These are phyloP conservation scores for Myotis daubentonii DNA, from an alignment of 2,797 vertebrate genomes.

Conservation along the genomic window DNA sequence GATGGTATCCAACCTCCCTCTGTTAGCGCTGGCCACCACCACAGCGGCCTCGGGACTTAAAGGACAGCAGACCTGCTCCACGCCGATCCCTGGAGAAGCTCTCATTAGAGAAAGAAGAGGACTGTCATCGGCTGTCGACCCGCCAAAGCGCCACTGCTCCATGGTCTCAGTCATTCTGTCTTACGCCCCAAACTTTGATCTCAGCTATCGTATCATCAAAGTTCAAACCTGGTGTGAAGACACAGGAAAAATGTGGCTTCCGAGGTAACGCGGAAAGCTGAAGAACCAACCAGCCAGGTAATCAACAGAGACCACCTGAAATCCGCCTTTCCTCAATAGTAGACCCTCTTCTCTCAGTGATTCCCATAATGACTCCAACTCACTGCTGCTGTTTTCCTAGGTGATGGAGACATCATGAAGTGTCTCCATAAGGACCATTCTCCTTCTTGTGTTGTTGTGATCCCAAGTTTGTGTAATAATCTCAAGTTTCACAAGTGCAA, in stretches of 20 bases:
- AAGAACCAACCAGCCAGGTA: neutral
- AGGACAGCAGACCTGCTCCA: neutral
- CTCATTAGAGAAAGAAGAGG: neutral
- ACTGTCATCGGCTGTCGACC: neutral
- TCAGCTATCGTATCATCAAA: neutral
- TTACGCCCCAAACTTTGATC: neutral
- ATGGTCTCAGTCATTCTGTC: neutral
- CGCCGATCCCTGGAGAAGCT: neutral
- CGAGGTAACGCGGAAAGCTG: neutral
- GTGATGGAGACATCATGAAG: neutral
- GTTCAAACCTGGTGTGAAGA: conserved; percentile 35
- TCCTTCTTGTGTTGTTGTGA: neutral
- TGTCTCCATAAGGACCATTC: neutral
- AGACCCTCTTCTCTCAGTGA: neutral
- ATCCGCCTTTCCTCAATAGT: neutral
- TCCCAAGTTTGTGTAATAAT: neutral
- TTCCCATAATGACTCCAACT: neutral
- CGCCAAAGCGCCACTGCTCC: neutral
- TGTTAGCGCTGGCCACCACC: neutral
- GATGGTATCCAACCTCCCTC: neutral
- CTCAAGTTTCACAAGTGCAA: neutral
- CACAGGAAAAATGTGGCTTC: conserved; percentile 5
- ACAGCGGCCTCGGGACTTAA: neutral
- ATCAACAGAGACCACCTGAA: neutral
- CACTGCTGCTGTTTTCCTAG: neutral